Percentiles rank a stretch among this genome's conserved stretches.
These are phyloP conservation scores for Nasonia giraulti DNA, from an alignment of 1,140 invertebrate species.

Conservation along the genomic window DNA sequence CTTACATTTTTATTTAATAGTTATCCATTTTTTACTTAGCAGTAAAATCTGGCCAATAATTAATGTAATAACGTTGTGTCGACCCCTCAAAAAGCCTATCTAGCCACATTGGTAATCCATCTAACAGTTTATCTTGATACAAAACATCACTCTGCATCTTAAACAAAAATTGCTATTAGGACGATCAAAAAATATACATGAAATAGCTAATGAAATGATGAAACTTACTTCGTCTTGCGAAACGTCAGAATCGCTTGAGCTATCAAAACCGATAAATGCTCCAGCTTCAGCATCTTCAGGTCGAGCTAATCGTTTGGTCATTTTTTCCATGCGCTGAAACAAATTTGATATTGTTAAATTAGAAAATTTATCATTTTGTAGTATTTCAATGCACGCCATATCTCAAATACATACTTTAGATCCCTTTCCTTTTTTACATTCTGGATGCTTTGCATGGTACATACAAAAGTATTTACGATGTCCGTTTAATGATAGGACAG, in stretches of 20 bases:
- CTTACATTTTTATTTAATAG: conserved; percentile 13
- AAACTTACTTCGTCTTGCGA: conserved; percentile 79
- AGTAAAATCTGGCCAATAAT: conserved; percentile 96
- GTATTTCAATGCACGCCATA: background rate
- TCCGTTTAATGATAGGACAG: conserved; percentile 96
- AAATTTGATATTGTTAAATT: background rate
- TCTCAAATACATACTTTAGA: conserved; percentile 72
- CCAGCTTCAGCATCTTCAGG: conserved; percentile 82
- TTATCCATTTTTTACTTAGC: conserved; percentile 73
- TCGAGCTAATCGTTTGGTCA: conserved; percentile 78
- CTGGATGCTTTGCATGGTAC: conserved; percentile 95
- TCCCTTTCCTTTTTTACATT: conserved; percentile 74
- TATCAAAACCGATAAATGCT: conserved; percentile 86
- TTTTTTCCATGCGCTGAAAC: conserved; percentile 78
- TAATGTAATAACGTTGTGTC: conserved; percentile 94
- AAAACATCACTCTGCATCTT: conserved; percentile 66
- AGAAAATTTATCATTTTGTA: background rate
- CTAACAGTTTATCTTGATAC: conserved; percentile 86
- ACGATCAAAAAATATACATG: conserved; percentile 54
- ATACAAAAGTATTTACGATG: conserved; percentile 98
- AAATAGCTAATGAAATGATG: conserved; percentile 33
- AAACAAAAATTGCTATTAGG: conserved; percentile 50
- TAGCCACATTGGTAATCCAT: conserved; percentile 96
- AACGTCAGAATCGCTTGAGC: conserved; percentile 80
- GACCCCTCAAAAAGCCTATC: conserved; percentile 96